A percentile compares a stretch with the other conserved stretches of the same genome.
Evolutionary conservation across 2,888 invertebrate species (phyloP).

Genomic region (Parnassius mnemosyne): DNA sequence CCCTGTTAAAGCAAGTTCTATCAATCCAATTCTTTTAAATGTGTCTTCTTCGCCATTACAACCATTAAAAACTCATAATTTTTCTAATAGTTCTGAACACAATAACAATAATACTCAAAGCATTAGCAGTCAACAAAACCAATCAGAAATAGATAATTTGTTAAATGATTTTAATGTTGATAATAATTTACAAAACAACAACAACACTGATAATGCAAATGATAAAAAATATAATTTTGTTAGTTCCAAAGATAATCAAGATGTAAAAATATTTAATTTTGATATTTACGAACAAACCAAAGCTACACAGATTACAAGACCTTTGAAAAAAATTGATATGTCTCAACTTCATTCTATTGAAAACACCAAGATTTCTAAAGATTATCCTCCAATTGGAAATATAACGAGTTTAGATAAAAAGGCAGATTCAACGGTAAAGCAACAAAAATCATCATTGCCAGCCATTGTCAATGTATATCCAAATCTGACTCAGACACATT

Average conservation of each 20-base stretch:
- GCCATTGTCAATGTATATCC: slow-evolving; percentile 74
- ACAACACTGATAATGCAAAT: slow-evolving; percentile 43
- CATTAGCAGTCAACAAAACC: slow-evolving; percentile 58
- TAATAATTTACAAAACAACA: slow-evolving; percentile 52
- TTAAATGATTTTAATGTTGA: slow-evolving; percentile 62
- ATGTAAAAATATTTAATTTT: slow-evolving; percentile 76
- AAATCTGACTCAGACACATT: slow-evolving; percentile 71
- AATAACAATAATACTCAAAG: slow-evolving; percentile 64
- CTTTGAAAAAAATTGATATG: slow-evolving; percentile 71
- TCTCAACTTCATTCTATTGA: slow-evolving; percentile 70
- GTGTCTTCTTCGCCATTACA: slow-evolving; percentile 73
- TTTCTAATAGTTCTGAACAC: slow-evolving; percentile 65
- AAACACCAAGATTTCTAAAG: slow-evolving; percentile 74
- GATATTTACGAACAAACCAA: slow-evolving; percentile 76
- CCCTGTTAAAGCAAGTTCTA: slow-evolving; percentile 51
- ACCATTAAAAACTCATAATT: slow-evolving; percentile 72
- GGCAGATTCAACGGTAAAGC: slow-evolving; percentile 35
- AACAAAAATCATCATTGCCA: slow-evolving; percentile 51
- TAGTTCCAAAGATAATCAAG: slow-evolving; percentile 56
- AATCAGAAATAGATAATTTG: slow-evolving; percentile 62
- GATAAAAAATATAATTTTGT: slow-evolving; percentile 42
- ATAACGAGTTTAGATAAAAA: slow-evolving; percentile 52
- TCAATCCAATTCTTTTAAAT: slow-evolving; percentile 69
- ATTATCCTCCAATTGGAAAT: slow-evolving; percentile 58
- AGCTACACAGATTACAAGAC: slow-evolving; percentile 55